Evolutionary conservation across 2,797 vertebrate species (phyloP).

Genomic region (Anableps anableps): DNA sequence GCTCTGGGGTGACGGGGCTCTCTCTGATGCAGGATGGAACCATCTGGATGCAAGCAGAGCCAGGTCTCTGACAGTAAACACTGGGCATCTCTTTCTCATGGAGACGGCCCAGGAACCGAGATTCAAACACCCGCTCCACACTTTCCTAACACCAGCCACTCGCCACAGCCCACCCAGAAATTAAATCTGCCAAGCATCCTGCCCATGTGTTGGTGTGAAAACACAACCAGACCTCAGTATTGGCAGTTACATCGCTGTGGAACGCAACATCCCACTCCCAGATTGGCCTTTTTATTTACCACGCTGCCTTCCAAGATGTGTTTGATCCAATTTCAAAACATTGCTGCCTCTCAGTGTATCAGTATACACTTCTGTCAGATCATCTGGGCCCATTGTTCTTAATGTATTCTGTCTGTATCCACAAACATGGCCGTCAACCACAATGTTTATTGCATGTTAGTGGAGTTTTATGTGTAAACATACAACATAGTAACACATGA

Average conservation of each 20-base stretch:
- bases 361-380: conserved; percentile 8
- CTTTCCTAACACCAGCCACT: conserved; percentile 38
- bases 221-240: conserved; percentile 29
- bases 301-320: conserved; percentile 3
- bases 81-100: conserved; percentile 65
- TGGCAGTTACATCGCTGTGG: conserved; percentile 30
- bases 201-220: conserved; percentile 41
- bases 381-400: not conserved
- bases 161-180: conserved; percentile 14
- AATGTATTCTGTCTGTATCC: not conserved
- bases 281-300: not conserved
- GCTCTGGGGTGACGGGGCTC: conserved; percentile 59
- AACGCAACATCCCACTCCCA: conserved; percentile 35
- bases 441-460: not conserved
- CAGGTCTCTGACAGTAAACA: conserved; percentile 77
- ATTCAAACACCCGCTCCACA: conserved; percentile 56
- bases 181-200: conserved; percentile 10
- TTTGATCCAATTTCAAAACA: conserved; percentile 25
- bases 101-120: conserved; percentile 57
- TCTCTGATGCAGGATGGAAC: conserved; percentile 73
- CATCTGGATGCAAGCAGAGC: conserved; percentile 76
- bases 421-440: not conserved
- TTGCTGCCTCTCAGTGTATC: conserved; percentile 9
- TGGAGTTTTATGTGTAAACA: not conserved
- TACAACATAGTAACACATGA: not conserved